phyloP scores from a whole-genome alignment of 2,113 vertebrate genomes.

The Orcinus orca region DNA sequence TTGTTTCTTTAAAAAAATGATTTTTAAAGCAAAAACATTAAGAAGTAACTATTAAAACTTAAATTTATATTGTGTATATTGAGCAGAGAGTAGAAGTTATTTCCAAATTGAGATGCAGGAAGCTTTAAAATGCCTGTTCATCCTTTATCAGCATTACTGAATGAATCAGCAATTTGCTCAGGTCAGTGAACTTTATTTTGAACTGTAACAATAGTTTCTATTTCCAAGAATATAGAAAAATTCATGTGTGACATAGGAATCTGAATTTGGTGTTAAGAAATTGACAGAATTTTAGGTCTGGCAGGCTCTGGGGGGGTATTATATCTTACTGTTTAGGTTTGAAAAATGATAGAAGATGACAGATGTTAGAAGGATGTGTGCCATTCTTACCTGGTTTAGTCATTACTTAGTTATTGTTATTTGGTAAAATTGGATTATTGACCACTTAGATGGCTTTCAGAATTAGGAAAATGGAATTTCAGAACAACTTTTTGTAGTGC shows the following conservation, averaged over 20 bases:
- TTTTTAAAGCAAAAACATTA: constrained; percentile 25
- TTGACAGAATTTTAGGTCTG: neutral
- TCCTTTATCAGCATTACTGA: constrained; percentile 35
- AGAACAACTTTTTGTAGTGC: neutral
- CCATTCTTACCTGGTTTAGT: neutral
- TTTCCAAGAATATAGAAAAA: constrained; percentile 12
- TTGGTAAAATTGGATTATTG: neutral
- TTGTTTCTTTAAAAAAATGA: neutral
- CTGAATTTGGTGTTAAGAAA: neutral
- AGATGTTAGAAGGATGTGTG: neutral
- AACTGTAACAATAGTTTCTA: neutral
- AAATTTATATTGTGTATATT: neutral
- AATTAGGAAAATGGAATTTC: neutral
- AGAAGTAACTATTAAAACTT: neutral
- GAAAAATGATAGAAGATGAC: neutral
- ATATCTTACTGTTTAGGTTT: neutral
- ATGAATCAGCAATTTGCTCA: constrained; percentile 49
- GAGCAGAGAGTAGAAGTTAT: constrained; percentile 24
- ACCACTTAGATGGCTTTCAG: neutral
- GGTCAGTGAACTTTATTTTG: neutral
- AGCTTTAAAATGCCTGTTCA: constrained; percentile 26
- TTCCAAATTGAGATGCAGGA: constrained; percentile 19
- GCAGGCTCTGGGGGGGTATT: neutral
- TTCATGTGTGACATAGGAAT: neutral
- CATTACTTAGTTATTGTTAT: neutral